Evolutionary conservation across 1,140 invertebrate genomes (phyloP).

Genomic region (Procambarus clarkii): DNA sequence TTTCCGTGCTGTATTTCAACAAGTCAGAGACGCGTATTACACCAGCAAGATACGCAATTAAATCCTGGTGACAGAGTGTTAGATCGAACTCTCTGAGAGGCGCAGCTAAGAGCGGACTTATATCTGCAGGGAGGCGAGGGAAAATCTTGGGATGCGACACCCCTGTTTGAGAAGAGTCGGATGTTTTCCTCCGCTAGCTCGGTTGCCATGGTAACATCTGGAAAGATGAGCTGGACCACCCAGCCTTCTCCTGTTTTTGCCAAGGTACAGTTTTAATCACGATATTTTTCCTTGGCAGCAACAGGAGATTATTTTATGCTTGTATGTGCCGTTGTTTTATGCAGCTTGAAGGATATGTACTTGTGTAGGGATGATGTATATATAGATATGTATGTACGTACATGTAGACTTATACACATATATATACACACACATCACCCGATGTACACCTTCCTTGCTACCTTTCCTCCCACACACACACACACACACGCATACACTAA

Average conservation of each 20-base stretch:
- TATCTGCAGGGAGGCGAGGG: slow-evolving; percentile 29
- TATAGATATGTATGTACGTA: neutral
- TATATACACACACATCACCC: neutral
- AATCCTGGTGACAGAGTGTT: slow-evolving; percentile 2
- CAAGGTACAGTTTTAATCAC: slow-evolving; percentile 68
- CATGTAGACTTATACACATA: neutral
- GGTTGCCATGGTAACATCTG: slow-evolving; percentile 57
- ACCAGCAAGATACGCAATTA: slow-evolving; percentile 33
- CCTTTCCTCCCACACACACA: too few species aligned
- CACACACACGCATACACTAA: neutral
- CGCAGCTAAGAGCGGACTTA: slow-evolving; percentile 3
- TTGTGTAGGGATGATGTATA: neutral
- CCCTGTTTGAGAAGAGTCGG: slow-evolving; percentile 53
- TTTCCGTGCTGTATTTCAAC: slow-evolving; percentile 11
- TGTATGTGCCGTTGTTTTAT: slow-evolving; percentile 39
- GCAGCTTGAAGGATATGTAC: neutral
- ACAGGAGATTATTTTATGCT: slow-evolving; percentile 36
- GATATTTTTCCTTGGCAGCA: slow-evolving; percentile 24
- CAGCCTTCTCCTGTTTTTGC: slow-evolving; percentile 68
- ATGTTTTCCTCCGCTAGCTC: slow-evolving; percentile 55
- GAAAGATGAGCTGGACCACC: slow-evolving; percentile 64
- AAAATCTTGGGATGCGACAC: slow-evolving; percentile 66
- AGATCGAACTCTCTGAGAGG: neutral
- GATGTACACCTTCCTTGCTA: too few species aligned
- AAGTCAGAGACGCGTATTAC: neutral